Conservation (phyloP, 92 coral and sea anemone species). For the Epizoanthus rinbou region DNA sequence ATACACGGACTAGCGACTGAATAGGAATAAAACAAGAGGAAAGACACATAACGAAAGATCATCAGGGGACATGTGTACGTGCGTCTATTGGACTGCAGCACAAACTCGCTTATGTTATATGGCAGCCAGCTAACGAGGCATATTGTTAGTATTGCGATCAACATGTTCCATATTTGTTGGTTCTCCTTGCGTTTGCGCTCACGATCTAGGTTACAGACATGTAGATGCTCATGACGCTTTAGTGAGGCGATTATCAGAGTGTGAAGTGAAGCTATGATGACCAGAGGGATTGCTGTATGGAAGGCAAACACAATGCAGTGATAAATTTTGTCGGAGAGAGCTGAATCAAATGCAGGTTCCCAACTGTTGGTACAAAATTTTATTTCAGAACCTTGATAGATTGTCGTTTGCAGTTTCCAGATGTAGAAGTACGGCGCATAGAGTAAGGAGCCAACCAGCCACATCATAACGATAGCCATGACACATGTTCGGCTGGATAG, state of each 20-base stretch:
- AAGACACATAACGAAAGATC: background rate
- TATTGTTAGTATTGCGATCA: background rate
- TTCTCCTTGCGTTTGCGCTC: conserved; percentile 19
- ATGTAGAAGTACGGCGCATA: conserved; percentile 1
- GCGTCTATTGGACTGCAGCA: background rate
- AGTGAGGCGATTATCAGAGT: background rate
- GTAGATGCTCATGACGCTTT: conserved; percentile 8
- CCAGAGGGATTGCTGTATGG: background rate
- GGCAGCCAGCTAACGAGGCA: conserved; percentile 21
- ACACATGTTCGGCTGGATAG: background rate
- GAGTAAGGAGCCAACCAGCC: background rate
- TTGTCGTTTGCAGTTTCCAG: background rate
- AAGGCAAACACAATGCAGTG: background rate
- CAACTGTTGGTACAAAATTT: background rate
- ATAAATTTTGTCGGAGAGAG: background rate
- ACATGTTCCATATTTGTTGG: conserved; percentile 31
- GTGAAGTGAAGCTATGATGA: background rate
- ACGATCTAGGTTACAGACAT: background rate
- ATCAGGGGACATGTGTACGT: background rate
- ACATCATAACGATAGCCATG: conserved; percentile 5
- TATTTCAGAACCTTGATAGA: background rate
- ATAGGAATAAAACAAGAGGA: background rate
- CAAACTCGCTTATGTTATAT: background rate
- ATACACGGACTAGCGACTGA: conserved; percentile 21
- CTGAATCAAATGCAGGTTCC: background rate